A percentile compares a stretch with the other conserved stretches of the same genome.
phyloP scores from a whole-genome alignment of 2,888 invertebrate genomes.

The Cynaeus angustus region DNA sequence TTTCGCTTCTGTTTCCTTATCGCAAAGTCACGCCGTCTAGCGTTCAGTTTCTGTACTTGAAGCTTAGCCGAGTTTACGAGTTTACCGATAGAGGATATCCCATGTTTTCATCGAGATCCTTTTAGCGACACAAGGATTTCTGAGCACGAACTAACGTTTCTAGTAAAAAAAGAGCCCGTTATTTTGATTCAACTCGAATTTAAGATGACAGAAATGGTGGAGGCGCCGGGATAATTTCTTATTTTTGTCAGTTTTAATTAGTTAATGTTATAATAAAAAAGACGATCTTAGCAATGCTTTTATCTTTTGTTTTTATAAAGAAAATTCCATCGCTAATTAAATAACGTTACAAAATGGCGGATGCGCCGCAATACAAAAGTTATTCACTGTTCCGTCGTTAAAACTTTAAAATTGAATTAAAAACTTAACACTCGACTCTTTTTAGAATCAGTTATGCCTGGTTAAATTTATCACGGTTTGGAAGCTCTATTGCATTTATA shows the following conservation, averaged over 20 bases:
- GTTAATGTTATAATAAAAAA: too few relatives aligned
- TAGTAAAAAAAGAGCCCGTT: too few relatives aligned
- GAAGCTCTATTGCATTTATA: not conserved
- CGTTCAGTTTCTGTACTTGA: constrained; percentile 30
- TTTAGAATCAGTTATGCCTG: not conserved
- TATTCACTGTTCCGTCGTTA: not conserved
- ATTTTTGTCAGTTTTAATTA: too few relatives aligned
- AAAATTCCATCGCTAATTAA: not conserved
- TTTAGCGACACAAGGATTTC: constrained; percentile 27
- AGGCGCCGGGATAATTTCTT: constrained; percentile 5
- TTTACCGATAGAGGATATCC: constrained; percentile 47
- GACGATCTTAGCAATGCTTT: too few relatives aligned
- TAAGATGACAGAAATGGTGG: constrained; percentile 22
- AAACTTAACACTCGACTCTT: constrained; percentile 1
- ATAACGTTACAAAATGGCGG: constrained; percentile 17
- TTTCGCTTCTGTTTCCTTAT: constrained; percentile 21
- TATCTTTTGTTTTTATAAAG: not conserved
- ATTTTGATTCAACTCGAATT: too few relatives aligned
- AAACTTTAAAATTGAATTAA: constrained; percentile 1
- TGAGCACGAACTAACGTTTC: constrained; percentile 7
- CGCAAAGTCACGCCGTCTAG: constrained; percentile 44
- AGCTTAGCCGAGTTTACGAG: constrained; percentile 31
- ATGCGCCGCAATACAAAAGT: constrained; percentile 10
- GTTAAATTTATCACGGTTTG: not conserved
- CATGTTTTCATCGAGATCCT: constrained; percentile 9